phyloP scores from a whole-genome alignment of 2,888 invertebrate genomes.

The Cephus rjabovi region DNA sequence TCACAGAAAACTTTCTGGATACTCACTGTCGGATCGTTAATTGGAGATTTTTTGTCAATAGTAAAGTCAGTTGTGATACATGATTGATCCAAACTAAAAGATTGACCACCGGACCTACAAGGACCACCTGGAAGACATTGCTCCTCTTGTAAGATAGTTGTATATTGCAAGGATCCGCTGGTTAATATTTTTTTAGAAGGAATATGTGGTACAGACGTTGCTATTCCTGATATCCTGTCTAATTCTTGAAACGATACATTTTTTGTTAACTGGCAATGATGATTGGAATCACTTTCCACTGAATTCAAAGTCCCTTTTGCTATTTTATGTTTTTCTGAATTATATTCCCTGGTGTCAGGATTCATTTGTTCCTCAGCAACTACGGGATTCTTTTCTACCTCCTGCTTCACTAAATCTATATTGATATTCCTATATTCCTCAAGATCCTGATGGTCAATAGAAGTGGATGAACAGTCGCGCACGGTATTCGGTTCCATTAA shows the following conservation, averaged over 20 bases:
- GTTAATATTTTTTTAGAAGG: background rate
- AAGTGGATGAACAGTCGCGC: background rate
- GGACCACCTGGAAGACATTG: background rate
- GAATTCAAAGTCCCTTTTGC: background rate
- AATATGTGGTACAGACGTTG: background rate
- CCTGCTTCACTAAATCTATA: background rate
- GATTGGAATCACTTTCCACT: background rate
- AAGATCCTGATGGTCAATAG: background rate
- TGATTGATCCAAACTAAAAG: background rate
- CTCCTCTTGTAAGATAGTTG: background rate
- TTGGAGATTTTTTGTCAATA: background rate
- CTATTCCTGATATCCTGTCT: background rate
- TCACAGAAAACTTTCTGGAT: background rate
- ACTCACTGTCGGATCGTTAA: background rate
- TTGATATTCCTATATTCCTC: background rate
- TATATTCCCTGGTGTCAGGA: background rate
- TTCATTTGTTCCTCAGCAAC: background rate
- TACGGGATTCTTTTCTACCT: background rate
- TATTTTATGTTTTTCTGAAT: background rate
- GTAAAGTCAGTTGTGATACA: background rate
- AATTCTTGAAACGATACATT: background rate
- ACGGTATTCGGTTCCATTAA: background rate
- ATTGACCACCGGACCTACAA: too few relatives aligned
- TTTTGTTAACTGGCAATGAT: background rate
- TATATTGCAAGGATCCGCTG: background rate